Evolutionary conservation across 2,797 vertebrate species (phyloP), one percentile per base, ranked within the genome.

Genomic region (Enteromius thamalakanensis): DNA sequence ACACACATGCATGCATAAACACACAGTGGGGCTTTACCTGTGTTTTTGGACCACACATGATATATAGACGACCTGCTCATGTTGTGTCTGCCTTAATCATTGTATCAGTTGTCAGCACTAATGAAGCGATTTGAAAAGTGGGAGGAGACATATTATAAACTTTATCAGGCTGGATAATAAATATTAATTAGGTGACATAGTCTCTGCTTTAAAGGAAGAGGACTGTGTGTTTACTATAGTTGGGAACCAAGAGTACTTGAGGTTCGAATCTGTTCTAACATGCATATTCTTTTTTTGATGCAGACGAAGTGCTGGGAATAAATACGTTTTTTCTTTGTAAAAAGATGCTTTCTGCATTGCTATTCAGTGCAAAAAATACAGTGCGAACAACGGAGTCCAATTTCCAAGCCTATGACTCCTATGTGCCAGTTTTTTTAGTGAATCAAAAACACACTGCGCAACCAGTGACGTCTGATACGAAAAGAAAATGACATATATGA

Each of bases 21-120:
- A 84, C n/a, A 17, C 76, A 58, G 45, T 65, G 32, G 80, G 47
- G 81, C 81, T 77, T 82, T 83, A 83, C 74, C 51, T 55, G 78
- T 53, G n/a, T 49, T 4, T 80, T 58, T 69, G 65, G 34, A 55
- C 67, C 65, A 53, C 1, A n/a, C 45, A 53, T 80, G 65, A 80
- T 70, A 80, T 65, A 70, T 42, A 80, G 78, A 53, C 1, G 49
- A 12, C 51, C n/a, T 77, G 49, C 74, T 83, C 74, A 23, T 62
- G 51, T 76, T 83, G 26, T 77, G 64, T 77, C 65, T 77, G 40
- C n/a, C 19, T 60, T 68, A 68, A 82, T 55, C 45, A 34, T 58
- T 68, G 81, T 76, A 76, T 82, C 47, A 29, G 72, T 76, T 82
- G 47, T 68, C 72, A 68, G 23, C 60, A 29, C n/a, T 68, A 82